Conservation (phyloP, 92 coral and sea anemone species). For the Epizoanthus illoricatus region DNA sequence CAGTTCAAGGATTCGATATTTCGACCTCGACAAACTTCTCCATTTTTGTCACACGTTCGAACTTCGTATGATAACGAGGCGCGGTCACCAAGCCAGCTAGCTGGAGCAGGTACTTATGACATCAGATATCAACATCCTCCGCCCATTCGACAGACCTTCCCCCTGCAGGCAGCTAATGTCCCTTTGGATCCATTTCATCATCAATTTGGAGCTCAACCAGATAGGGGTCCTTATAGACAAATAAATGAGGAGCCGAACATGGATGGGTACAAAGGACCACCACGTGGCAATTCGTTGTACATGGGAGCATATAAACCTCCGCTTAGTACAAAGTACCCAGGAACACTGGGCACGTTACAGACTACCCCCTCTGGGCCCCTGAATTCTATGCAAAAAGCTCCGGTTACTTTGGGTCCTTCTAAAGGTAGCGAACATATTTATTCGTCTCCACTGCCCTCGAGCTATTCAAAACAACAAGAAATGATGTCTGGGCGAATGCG, state of each 20-base stretch:
- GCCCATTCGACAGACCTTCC: background rate
- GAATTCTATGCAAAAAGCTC: background rate
- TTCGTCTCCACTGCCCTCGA: background rate
- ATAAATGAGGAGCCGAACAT: constrained; percentile 8
- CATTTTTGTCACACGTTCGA: constrained; percentile 46
- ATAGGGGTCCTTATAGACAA: constrained; percentile 24
- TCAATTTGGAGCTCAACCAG: constrained; percentile 1
- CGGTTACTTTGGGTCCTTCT: background rate
- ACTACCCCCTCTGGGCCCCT: constrained; percentile 24
- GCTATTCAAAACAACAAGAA: background rate
- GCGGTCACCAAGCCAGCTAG: background rate
- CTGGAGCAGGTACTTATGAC: constrained; percentile 37
- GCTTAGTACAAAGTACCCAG: constrained; percentile 3
- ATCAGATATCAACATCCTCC: constrained; percentile 46
- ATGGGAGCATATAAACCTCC: constrained; percentile 21
- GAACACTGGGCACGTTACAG: background rate
- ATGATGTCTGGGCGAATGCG: background rate
- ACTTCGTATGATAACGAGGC: constrained; percentile 44
- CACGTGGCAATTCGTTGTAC: background rate
- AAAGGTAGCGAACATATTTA: background rate
- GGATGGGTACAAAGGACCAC: constrained; percentile 3
- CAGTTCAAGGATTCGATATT: constrained; percentile 9
- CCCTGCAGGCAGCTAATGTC: background rate
- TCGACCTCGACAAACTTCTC: constrained; percentile 25
- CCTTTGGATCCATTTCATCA: constrained; percentile 20